A percentile compares a stretch with the other conserved stretches of the same genome.
phyloP scores from a whole-genome alignment of 2,797 vertebrate genomes.

The Periparus ater region DNA sequence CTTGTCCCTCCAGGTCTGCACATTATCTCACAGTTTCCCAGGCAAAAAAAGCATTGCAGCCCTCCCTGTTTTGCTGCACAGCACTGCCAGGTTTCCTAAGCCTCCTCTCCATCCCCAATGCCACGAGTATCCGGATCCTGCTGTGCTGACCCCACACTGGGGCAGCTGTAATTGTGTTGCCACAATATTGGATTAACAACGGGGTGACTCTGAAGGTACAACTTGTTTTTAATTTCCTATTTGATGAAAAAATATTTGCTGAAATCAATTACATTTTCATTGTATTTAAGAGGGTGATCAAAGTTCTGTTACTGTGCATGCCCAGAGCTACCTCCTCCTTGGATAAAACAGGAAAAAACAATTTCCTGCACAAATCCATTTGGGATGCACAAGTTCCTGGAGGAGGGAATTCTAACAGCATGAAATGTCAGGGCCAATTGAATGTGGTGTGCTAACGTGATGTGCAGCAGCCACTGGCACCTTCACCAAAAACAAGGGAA shows the following conservation, averaged over 20 bases:
- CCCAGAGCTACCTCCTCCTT: background rate
- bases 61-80: background rate
- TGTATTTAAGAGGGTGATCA: background rate
- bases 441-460: background rate
- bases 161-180: slow-evolving; percentile 28
- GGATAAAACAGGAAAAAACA: slow-evolving; percentile 1
- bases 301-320: background rate
- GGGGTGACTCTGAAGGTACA: background rate
- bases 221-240: background rate
- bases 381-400: background rate
- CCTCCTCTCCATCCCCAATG: background rate
- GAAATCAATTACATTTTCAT: background rate
- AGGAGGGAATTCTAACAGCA: background rate
- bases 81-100: background rate
- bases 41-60: background rate
- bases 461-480: background rate
- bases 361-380: background rate
- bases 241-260: background rate
- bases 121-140: background rate
- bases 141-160: background rate
- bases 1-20: background rate
- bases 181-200: slow-evolving; percentile 46
- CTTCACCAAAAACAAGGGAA: background rate
- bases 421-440: background rate
- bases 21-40: background rate